Evolutionary conservation across 2,888 invertebrate species (phyloP), one percentile per base, ranked within the genome.

Genomic region (Stenodera caucasica): DNA sequence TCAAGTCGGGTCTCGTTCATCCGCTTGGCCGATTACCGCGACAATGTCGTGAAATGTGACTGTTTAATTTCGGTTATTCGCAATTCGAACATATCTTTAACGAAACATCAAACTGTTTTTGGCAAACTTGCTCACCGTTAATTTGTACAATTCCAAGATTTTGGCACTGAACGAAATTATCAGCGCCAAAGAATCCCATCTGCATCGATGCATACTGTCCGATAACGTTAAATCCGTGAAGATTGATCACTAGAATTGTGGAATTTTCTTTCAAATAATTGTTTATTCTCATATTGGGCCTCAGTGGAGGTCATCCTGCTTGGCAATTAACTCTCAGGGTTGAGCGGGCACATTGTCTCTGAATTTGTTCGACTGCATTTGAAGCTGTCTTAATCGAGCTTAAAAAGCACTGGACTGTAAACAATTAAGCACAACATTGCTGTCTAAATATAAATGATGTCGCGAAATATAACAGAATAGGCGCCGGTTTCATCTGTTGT

Each of bases 341-440:
- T 62, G 53, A 62, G 53, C 58, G 58, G 55, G 55, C 62, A 62
- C 58, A 62, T 58, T 62, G 62, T 62, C 53, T 62, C 26, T 40
- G n/a, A 30, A 33, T 30, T 33, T 32, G 56, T 40, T 45, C 29
- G 49, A 56, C 57, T 60, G 60, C 57, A 57, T 63, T 63, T 49
- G 58, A 60, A 45, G 45, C 49, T 49, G 58, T 60, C 57, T 63
- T 63, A 63, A 63, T 63, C 57, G 60, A 63, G 60, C 63, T 63
- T 57, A 58, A 63, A 60, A 58, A 57, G 35, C 49, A 30, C 55
- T 63, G 60, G 60, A 55, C 57, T 49, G 63, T 55, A 51, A 63
- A 63, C 63, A 63, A 63, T 63, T 63, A 60, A 63, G 63, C 55
- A 63, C 49, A 60, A 52, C 60, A 63, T 58, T 63, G 53, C 62